Percentiles rank a stretch among this genome's conserved stretches.
These are phyloP conservation scores for Colletes gigas DNA, from an alignment of 1,140 invertebrate species.

Conservation along the genomic window DNA sequence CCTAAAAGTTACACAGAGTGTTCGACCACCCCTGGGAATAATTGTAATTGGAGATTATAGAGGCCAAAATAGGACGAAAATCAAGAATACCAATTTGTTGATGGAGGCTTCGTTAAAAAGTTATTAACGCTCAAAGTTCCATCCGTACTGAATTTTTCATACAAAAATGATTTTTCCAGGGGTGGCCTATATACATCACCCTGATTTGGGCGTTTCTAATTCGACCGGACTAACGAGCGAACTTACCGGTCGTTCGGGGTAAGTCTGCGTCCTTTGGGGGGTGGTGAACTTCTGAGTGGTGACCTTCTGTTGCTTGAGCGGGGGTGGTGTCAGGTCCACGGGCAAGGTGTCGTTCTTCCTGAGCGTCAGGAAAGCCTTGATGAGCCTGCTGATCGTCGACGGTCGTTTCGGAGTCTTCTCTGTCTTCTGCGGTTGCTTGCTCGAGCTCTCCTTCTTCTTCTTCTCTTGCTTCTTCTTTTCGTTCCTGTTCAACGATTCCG, in stretches of 20 bases:
- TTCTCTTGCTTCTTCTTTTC: conserved; percentile 24
- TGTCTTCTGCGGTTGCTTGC: neutral
- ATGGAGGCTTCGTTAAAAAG: too few species aligned
- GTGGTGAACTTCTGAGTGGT: conserved; percentile 18
- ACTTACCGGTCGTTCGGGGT: conserved; percentile 6
- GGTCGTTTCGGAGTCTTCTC: conserved; percentile 37
- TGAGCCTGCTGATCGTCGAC: conserved; percentile 37
- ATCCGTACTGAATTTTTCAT: too few species aligned
- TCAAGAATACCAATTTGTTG: too few species aligned
- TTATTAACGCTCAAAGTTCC: too few species aligned
- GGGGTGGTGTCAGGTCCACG: conserved; percentile 13
- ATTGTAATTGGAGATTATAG: too few species aligned
- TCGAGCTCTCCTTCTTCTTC: conserved; percentile 12
- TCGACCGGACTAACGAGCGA: neutral
- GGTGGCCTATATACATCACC: too few species aligned
- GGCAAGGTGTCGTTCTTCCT: conserved; percentile 38
- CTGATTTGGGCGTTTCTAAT: too few species aligned
- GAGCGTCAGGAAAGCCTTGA: conserved; percentile 51
- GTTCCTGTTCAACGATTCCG: neutral
- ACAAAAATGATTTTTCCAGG: too few species aligned
- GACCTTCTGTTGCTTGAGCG: neutral
- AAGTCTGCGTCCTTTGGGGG: neutral
- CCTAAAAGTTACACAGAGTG: too few species aligned
- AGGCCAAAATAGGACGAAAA: too few species aligned
- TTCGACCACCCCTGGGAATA: too few species aligned